Conservation (phyloP, 30 jellyfish, hydroid and myxozoan genomes). For the Mastigias papua region DNA sequence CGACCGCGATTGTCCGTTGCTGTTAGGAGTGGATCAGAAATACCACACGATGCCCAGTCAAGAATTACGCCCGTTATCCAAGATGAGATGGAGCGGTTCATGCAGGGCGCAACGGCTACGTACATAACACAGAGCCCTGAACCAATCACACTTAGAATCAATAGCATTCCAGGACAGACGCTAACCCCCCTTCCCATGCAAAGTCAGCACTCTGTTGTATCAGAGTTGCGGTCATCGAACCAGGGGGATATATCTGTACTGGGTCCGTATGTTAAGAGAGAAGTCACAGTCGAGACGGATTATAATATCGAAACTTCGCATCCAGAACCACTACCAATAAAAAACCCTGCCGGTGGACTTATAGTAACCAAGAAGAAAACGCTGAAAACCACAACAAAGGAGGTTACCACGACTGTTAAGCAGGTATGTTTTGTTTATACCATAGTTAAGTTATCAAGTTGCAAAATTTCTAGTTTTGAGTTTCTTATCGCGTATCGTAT, state of each 20-base stretch:
- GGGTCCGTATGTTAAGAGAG: conserved; percentile 87
- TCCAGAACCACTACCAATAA: conserved; percentile 78
- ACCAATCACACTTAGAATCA: conserved; percentile 64
- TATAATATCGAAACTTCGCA: conserved; percentile 87
- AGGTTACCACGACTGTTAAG: conserved; percentile 85
- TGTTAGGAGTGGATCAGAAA: conserved; percentile 84
- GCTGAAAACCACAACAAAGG: conserved; percentile 92
- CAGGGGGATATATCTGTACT: conserved; percentile 75
- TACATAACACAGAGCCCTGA: conserved; percentile 58
- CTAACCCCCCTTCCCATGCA: conserved; percentile 56
- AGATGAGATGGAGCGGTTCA: conserved; percentile 77
- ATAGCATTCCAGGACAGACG: conserved; percentile 59
- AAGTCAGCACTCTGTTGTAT: conserved; percentile 16
- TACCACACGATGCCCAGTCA: conserved; percentile 83
- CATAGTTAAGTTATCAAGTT: neutral
- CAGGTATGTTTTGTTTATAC: conserved; percentile 45
- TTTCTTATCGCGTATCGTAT: neutral
- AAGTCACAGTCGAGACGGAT: conserved; percentile 92
- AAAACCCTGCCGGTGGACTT: conserved; percentile 68
- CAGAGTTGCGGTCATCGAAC: conserved; percentile 49
- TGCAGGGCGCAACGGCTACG: conserved; percentile 68
- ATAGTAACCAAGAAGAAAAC: conserved; percentile 87
- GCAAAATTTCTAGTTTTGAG: neutral
- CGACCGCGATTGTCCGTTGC: conserved; percentile 90
- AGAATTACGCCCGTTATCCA: conserved; percentile 88